Evolutionary conservation across 1,140 invertebrate species (phyloP).

Genomic region (Chironomus tepperi): DNA sequence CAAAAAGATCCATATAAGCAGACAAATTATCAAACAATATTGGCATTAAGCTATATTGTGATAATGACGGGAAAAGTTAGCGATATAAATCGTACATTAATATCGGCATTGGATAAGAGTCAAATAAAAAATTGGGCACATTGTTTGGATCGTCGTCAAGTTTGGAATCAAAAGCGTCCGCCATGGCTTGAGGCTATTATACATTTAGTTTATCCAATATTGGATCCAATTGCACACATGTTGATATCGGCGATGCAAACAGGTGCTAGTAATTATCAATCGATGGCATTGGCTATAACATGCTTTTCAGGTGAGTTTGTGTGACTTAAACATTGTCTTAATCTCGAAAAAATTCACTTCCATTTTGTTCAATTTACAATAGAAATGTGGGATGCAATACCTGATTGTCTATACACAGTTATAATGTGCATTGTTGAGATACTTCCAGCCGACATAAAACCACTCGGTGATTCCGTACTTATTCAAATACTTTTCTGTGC

Average conservation of each 20-base stretch:
- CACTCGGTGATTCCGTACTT: conserved; percentile 54
- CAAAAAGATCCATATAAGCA: conserved; percentile 37
- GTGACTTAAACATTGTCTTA: neutral
- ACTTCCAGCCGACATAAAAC: conserved; percentile 54
- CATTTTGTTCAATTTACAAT: neutral
- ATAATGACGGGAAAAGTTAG: conserved; percentile 49
- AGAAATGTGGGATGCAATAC: conserved; percentile 54
- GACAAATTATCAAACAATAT: conserved; percentile 43
- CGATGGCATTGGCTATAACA: neutral
- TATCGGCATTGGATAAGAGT: conserved; percentile 51
- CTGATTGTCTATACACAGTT: conserved; percentile 46
- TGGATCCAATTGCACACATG: conserved; percentile 53
- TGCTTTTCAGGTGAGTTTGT: neutral
- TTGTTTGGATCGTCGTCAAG: conserved; percentile 62
- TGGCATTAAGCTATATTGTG: conserved; percentile 48
- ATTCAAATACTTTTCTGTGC: conserved; percentile 55
- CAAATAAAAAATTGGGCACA: conserved; percentile 50
- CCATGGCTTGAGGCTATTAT: conserved; percentile 63
- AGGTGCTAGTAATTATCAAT: conserved; percentile 65
- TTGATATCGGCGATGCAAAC: conserved; percentile 56
- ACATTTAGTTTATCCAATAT: conserved; percentile 47
- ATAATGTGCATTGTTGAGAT: conserved; percentile 50
- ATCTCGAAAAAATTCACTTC: neutral
- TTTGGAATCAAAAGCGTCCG: conserved; percentile 67
- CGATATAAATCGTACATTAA: conserved; percentile 50